Base-by-base conservation (phyloP, 2,888 invertebrate genomes). In the Eristalis arbustorum region DNA sequence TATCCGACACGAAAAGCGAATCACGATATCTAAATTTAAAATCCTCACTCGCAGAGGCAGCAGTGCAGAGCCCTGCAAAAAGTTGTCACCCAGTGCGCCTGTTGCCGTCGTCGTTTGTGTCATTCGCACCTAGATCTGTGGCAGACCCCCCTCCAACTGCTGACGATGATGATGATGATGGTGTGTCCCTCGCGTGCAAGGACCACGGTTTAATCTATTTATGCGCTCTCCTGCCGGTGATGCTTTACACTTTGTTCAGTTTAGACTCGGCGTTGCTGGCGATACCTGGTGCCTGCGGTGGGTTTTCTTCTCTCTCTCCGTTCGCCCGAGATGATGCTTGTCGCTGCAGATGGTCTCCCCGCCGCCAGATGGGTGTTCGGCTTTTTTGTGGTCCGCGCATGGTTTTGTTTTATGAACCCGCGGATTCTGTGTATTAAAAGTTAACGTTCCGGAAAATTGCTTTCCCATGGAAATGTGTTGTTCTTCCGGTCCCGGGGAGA, bases 11-110 rank as follows among this genome's bases (percentile, higher is more conserved):
- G 59, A 63, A 76, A 68, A 68, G 68, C 76, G 81, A 84, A 84
- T 84, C 81, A 81, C 76, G 76, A 74, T 63, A 49, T 76, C 76
- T 84, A 84, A 77, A 84, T 73, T 77, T 85, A 81, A 81, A 80
- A 69, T 11, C n/a, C 59, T 56, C 72, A 63, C 37, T 57, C n/a
- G 57, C 37, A 31, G 31, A 31, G 31, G 31, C 31, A 31, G 31
- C 18, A 25, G 5, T 57, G 78, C 64, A 68, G 40, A 76, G 76
- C 76, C 72, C 72, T 72, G 64, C 57, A 62, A 66, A 66, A 80
- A 71, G 67, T 67, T 61, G 40, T 61, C 59, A 31, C 23, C 22
- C 31, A 3, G 57, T 11, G 75, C 64, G 6, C 61, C 22, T 28
- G 68, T 71, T 57, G 73, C 42, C 18, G 74, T 69, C 71, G 42